These are phyloP conservation scores for Batillaria attramentaria DNA, from an alignment of 1,140 invertebrate genomes.

Conservation along the genomic window DNA sequence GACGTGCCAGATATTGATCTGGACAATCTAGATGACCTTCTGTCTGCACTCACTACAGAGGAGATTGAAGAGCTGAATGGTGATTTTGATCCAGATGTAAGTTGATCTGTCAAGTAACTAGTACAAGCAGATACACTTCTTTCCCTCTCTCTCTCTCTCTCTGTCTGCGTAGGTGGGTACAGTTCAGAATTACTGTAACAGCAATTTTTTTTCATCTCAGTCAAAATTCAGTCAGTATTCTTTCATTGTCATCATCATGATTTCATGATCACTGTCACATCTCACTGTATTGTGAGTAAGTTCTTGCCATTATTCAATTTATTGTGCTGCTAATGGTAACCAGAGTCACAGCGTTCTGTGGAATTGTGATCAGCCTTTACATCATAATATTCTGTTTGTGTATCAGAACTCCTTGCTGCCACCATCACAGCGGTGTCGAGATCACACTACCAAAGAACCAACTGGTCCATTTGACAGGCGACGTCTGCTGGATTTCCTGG, in stretches of 20 bases:
- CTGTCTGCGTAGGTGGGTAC: too few relatives aligned
- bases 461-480: slow-evolving; percentile 97
- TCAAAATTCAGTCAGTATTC: too few relatives aligned
- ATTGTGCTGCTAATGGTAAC: too few relatives aligned
- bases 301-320: not conserved
- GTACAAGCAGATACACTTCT: too few relatives aligned
- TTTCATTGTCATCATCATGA: too few relatives aligned
- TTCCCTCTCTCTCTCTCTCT: too few relatives aligned
- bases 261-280: too few relatives aligned
- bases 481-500: slow-evolving; percentile 97
- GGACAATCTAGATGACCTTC: slow-evolving; percentile 95
- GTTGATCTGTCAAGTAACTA: too few relatives aligned
- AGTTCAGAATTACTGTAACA: too few relatives aligned
- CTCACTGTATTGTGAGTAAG: too few relatives aligned
- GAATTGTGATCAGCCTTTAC: not conserved
- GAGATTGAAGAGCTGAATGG: slow-evolving; percentile 97
- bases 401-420: slow-evolving; percentile 95
- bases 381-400: slow-evolving; percentile 19
- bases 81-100: slow-evolving; percentile 99
- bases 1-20: slow-evolving; percentile 77
- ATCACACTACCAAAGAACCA: slow-evolving; percentile 94
- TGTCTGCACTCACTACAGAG: slow-evolving; percentile 93
- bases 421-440: slow-evolving; percentile 93
- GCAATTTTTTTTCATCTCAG: too few relatives aligned
- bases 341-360: too few relatives aligned